These are phyloP conservation scores for Spinibarbus caldwelli DNA, from an alignment of 2,797 vertebrate genomes.

Conservation along the genomic window DNA sequence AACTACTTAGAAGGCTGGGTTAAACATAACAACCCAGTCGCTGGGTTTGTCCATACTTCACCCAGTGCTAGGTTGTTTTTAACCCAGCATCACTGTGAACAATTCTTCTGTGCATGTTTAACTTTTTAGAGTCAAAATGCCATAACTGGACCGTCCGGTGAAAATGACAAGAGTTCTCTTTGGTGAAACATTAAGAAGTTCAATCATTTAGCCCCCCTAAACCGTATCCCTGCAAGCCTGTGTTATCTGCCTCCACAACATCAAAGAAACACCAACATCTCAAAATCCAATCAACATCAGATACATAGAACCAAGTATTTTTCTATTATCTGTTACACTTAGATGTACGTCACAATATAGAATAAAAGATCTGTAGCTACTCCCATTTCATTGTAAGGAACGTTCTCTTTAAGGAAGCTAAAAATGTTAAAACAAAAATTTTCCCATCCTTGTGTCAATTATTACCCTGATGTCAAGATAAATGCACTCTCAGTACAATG, in stretches of 20 bases:
- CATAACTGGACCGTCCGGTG: too few relatives aligned
- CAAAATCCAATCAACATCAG: neutral
- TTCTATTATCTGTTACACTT: neutral
- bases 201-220: neutral
- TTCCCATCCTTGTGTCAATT: neutral
- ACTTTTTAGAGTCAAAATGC: neutral
- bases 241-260: neutral
- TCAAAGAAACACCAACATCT: neutral
- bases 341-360: neutral
- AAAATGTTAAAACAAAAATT: neutral
- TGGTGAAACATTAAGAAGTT: neutral
- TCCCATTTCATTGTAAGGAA: neutral
- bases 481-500: neutral
- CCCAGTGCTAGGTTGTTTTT: too few relatives aligned
- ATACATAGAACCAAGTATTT: neutral
- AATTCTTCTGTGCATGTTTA: neutral
- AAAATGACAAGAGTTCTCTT: neutral
- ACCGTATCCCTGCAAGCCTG: neutral
- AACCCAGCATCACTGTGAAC: too few relatives aligned
- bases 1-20: too few relatives aligned
- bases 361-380: neutral
- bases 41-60: too few relatives aligned
- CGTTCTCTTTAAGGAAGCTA: neutral
- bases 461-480: neutral
- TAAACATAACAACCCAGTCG: too few relatives aligned